These are phyloP conservation scores for Quadriops clusia DNA, from an alignment of 2,888 invertebrate genomes.

Conservation along the genomic window DNA sequence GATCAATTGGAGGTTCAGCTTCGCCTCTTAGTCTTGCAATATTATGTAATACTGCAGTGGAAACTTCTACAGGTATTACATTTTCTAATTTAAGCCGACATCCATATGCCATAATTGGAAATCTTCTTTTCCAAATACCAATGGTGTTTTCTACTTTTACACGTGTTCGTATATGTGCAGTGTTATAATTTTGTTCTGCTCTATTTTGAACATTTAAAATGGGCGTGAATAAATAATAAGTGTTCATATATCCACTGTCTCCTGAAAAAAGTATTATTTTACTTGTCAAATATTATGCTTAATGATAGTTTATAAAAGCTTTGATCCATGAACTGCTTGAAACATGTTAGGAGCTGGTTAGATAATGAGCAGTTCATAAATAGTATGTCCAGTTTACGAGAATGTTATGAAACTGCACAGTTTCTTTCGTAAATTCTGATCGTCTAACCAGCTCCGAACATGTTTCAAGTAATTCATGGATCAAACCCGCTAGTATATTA, in stretches of 20 bases:
- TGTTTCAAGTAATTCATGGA: background rate
- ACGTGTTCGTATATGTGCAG: background rate
- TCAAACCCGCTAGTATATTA: too few relatives aligned
- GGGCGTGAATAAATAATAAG: background rate
- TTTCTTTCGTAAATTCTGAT: too few relatives aligned
- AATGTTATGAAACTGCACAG: too few relatives aligned
- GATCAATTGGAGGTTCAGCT: background rate
- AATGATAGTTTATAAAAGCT: too few relatives aligned
- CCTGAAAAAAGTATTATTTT: background rate
- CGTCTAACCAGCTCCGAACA: too few relatives aligned
- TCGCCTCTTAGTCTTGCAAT: background rate
- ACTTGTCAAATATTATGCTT: background rate
- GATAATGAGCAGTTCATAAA: too few relatives aligned
- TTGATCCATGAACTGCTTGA: too few relatives aligned
- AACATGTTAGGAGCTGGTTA: too few relatives aligned
- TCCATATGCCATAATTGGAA: slow-evolving; percentile 1
- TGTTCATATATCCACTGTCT: slow-evolving; percentile 1
- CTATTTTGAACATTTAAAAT: background rate
- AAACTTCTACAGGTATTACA: background rate
- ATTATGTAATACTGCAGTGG: background rate
- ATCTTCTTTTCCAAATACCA: background rate
- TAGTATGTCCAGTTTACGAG: too few relatives aligned
- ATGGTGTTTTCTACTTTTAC: background rate
- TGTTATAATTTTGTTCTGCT: background rate
- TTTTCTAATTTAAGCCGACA: background rate